Percentiles rank a stretch among this genome's conserved stretches.
These are phyloP conservation scores for Lates calcarifer DNA, from an alignment of 2,113 vertebrate genomes.

Conservation along the genomic window DNA sequence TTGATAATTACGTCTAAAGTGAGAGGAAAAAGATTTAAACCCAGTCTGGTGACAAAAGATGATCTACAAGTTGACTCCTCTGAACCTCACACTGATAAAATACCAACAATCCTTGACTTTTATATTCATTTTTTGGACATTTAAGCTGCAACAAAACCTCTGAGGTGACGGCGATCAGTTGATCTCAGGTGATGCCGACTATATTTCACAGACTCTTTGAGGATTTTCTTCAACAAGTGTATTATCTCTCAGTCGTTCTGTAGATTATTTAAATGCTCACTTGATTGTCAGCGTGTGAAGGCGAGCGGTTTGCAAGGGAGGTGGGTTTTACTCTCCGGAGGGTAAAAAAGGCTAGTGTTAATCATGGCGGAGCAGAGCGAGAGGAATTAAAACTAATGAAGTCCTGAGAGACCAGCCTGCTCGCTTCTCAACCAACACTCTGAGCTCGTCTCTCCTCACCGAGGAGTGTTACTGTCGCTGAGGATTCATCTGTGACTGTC, in stretches of 20 bases:
- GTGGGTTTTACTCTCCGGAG: conserved; percentile 87
- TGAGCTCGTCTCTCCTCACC: conserved; percentile 31
- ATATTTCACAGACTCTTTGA: not conserved
- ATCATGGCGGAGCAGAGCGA: conserved; percentile 92
- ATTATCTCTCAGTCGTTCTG: conserved; percentile 30
- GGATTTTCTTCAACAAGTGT: conserved; percentile 25
- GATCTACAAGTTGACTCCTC: not conserved
- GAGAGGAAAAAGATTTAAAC: conserved; percentile 34
- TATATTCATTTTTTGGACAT: not conserved
- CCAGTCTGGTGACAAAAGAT: not conserved
- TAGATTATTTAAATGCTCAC: conserved; percentile 82
- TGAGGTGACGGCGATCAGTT: not conserved
- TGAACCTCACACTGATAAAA: not conserved
- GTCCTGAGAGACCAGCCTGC: conserved; percentile 89
- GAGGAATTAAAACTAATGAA: conserved; percentile 98
- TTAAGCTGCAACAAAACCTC: not conserved
- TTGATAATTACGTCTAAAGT: conserved; percentile 57
- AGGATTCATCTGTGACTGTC: conserved; percentile 32
- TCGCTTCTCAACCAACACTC: conserved; percentile 50
- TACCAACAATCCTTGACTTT: conserved; percentile 16
- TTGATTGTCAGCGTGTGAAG: conserved; percentile 76
- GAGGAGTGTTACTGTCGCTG: conserved; percentile 27
- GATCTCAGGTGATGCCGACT: conserved; percentile 19
- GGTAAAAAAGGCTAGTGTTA: conserved; percentile 96
- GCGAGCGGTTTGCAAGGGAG: conserved; percentile 78